Base-by-base conservation (phyloP, 2,797 vertebrate genomes). In the Bryconaethiops microstoma region DNA sequence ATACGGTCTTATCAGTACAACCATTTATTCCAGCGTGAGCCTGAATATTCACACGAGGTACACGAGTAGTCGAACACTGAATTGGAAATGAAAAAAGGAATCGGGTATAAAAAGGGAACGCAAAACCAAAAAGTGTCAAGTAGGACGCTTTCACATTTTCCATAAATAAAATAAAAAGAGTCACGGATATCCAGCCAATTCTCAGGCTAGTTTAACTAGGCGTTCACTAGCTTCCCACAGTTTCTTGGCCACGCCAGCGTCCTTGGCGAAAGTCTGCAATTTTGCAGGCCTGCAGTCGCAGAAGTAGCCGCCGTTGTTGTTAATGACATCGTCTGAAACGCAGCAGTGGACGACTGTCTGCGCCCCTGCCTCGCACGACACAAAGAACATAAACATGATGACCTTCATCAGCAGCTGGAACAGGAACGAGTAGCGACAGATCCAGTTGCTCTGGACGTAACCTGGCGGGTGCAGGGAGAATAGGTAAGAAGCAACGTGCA, bases 211-310 rank as follows among this genome's bases (percentile, higher is more conserved):
- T 21, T 91, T 93, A 59, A 95, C 94, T 81, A 96, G 88, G 81
- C 93, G 90, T 88, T 95, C 94, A 72, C 95, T 96, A 82, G 93
- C 94, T 80, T 95, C 94, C 95, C 95, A 96, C 77, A 96, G 91
- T 81, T 95, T 95, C 80, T 92, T 95, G 19, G 94, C 94, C 55
- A 95, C 93, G 7, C 93, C 94, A 12, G 91, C 80, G 10, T 95
- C 95, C 88, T 90, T 92, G 12, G 94, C 94, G 0, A 93, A 94
- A 21, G 93, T 90, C 2, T 91, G 88, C 78, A 95, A 86, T n/a
- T 86, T 59, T 39, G 92, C 88, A 0, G 86, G 91, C 54, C 80
- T 88, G 82, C 94, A 95, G 92, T 96, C 92, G 0, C 85, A 80
- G 21, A 95, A 96, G 88, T 94, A 95, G 9, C 93, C 93, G 0